These are phyloP conservation scores for Prolemur simus DNA, from an alignment of 2,113 vertebrate species.

Conservation along the genomic window DNA sequence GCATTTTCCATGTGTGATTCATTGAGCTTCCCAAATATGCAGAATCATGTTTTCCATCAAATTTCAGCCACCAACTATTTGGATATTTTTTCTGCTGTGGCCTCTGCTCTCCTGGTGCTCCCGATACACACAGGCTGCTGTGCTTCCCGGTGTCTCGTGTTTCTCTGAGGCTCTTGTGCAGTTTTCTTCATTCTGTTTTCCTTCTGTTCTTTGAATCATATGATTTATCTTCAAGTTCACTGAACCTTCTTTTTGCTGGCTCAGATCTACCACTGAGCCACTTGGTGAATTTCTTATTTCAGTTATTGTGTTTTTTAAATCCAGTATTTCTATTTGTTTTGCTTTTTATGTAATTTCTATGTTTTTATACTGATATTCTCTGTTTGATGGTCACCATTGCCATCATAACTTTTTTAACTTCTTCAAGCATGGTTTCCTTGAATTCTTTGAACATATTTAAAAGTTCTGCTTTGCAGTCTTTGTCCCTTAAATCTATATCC, in stretches of 20 bases:
- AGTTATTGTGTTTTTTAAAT: neutral
- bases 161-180: neutral
- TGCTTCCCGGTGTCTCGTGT: accelerated
- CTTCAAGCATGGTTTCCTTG: neutral
- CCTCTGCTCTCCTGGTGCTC: neutral
- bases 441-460: neutral
- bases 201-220: neutral
- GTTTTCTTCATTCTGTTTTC: neutral
- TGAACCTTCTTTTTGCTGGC: neutral
- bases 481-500: neutral
- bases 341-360: neutral
- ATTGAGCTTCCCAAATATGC: neutral
- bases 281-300: neutral
- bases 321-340: neutral
- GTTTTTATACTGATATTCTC: neutral
- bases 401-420: neutral
- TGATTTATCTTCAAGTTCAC: neutral
- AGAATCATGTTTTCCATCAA: neutral
- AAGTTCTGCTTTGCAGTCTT: neutral
- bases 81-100: neutral
- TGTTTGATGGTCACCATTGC: too few species aligned
- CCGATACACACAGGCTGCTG: accelerated
- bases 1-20: neutral
- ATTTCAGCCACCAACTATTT: neutral
- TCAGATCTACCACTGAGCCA: neutral